phyloP scores from a whole-genome alignment of 2,797 vertebrate genomes.

The Gambelia wislizenii region DNA sequence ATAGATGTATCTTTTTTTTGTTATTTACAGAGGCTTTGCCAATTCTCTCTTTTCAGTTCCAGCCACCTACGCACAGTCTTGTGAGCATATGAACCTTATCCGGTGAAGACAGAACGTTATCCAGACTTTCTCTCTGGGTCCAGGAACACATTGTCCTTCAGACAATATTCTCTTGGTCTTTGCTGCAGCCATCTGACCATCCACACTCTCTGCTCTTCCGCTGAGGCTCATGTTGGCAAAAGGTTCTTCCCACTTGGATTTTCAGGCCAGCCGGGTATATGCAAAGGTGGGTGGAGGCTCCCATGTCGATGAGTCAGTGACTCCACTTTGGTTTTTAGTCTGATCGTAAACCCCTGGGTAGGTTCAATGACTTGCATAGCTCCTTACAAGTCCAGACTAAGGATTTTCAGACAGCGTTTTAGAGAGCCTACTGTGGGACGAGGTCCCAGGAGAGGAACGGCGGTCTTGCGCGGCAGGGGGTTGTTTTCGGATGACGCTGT shows the following conservation, averaged over 20 bases:
- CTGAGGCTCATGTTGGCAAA: not conserved
- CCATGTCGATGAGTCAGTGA: no score
- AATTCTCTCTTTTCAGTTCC: slow-evolving; percentile 17
- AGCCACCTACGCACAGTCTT: slow-evolving; percentile 20
- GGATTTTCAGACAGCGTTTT: no score
- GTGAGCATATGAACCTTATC: slow-evolving; percentile 29
- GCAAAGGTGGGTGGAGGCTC: not conserved
- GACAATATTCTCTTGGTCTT: slow-evolving; percentile 25
- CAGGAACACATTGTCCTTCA: slow-evolving; percentile 10
- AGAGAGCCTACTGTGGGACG: no score
- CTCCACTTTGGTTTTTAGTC: no score
- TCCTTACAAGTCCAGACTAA: no score
- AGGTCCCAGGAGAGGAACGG: no score
- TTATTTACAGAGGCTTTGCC: slow-evolving; percentile 13
- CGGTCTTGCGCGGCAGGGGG: no score
- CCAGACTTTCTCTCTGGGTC: not conserved
- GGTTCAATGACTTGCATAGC: no score
- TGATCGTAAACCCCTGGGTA: no score
- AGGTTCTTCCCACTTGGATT: not conserved
- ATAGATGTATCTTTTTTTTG: not conserved
- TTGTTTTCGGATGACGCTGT: no score
- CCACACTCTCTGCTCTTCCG: not conserved
- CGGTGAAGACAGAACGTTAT: not conserved
- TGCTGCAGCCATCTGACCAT: slow-evolving; percentile 19
- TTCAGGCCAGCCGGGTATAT: not conserved